Evolutionary conservation across 2,113 vertebrate species (phyloP), one percentile per base, ranked within the genome.

Genomic region (Desmodus rotundus): DNA sequence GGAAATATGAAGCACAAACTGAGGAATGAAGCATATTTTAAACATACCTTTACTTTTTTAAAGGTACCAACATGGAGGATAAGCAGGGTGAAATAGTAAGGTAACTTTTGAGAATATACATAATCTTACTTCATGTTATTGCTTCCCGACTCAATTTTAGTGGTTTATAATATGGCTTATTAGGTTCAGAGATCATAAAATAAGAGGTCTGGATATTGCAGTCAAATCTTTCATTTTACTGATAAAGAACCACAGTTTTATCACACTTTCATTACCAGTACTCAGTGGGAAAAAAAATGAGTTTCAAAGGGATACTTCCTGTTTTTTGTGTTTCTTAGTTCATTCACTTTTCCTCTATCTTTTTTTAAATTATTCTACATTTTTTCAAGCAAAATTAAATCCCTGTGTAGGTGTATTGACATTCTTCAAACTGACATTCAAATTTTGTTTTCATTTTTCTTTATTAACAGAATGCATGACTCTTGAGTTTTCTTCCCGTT

Each of bases 401-500:
- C 68, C 90, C 17, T 86, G 87, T 73, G 97, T 98, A 22, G 73
- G 43, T 95, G 92, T 91, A 67, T 0, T 11, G 11, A 92, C 28
- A 41, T 33, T 92, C 50, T 97, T 95, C 61, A 93, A 82, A 74
- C n/a, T 72, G 68, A 68, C 65, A 80, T 9, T 5, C 31, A 89
- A 36, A 36, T 26, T 22, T 17, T 97, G 92, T 24, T 97, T 92
- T 41, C 81, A 61, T 63, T 98, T 98, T 80, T 97, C 98, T 93
- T 98, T 98, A 89, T 98, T 98, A 4, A 98, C 72, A 0, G 99
- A 98, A 9, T 98, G 98, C 93, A 99, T 98, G 80, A 99, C 99
- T 73, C 99, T 65, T 97, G 17, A 99, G 77, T 70, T 98, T 98
- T 98, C 99, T 98, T 86, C 99, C 98, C 97, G 98, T 97, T 83